These are phyloP conservation scores for Trachymyrmex septentrionalis DNA, from an alignment of 1,140 invertebrate species.

Conservation along the genomic window DNA sequence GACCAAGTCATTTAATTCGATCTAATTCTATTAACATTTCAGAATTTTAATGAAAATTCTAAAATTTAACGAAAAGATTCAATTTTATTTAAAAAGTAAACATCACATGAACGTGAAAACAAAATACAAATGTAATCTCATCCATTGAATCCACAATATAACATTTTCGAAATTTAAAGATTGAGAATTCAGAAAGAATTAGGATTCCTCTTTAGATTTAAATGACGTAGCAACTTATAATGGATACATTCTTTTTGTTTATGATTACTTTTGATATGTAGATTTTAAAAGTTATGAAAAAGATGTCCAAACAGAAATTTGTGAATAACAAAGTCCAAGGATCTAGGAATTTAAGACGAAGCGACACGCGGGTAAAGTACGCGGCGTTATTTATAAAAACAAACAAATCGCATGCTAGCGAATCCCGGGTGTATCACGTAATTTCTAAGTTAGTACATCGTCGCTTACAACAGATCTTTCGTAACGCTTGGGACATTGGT, in stretches of 20 bases:
- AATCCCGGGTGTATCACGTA: slow-evolving; percentile 68
- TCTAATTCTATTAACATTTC: slow-evolving; percentile 13
- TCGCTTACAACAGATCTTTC: slow-evolving; percentile 64
- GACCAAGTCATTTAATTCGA: background rate
- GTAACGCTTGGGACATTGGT: slow-evolving; percentile 70
- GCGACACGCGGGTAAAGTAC: slow-evolving; percentile 14
- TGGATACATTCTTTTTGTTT: background rate
- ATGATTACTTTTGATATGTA: slow-evolving; percentile 2
- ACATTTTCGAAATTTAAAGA: background rate
- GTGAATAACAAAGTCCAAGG: slow-evolving; percentile 9
- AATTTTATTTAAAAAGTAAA: background rate
- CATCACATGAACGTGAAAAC: background rate
- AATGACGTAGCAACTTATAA: background rate
- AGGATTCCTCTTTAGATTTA: background rate
- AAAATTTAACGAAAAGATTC: background rate
- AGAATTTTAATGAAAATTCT: too few species aligned
- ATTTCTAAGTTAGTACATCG: slow-evolving; percentile 71
- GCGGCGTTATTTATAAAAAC: slow-evolving; percentile 59
- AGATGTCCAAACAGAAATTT: background rate
- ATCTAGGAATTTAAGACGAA: slow-evolving; percentile 23
- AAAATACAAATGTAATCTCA: background rate
- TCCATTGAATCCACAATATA: background rate
- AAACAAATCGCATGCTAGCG: slow-evolving; percentile 57
- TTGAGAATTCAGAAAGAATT: slow-evolving; percentile 11
- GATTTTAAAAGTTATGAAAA: background rate